A percentile compares a stretch with the other conserved stretches of the same genome.
Conservation (phyloP, 2,113 vertebrate species). For the Hemiscyllium ocellatum region DNA sequence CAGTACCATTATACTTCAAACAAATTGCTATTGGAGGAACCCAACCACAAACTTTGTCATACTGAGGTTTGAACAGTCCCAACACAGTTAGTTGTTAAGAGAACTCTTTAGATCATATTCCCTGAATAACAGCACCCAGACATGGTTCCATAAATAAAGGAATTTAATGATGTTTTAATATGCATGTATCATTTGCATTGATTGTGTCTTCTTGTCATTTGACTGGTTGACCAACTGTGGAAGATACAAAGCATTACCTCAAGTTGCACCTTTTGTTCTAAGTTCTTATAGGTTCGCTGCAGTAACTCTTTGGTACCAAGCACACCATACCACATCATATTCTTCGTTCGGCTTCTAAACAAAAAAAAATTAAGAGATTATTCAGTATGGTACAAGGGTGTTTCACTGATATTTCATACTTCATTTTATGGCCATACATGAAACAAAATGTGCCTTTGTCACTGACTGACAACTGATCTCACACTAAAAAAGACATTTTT, state of each 20-base stretch:
- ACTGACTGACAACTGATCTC: neutral
- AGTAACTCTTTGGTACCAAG: conserved; percentile 90
- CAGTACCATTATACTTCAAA: neutral
- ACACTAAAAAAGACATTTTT: neutral
- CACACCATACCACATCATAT: conserved; percentile 99
- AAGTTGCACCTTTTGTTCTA: conserved; percentile 94
- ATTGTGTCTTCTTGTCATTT: neutral
- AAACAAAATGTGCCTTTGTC: neutral
- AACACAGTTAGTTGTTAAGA: neutral
- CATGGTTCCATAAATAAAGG: neutral
- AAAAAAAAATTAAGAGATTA: conserved; percentile 40
- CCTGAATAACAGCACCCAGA: too few species aligned
- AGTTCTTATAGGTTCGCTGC: conserved; percentile 94
- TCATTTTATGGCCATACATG: neutral
- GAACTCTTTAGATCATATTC: neutral
- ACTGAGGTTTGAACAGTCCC: neutral
- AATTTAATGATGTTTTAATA: neutral
- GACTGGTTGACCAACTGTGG: neutral
- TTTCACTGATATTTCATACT: neutral
- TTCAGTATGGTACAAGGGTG: neutral
- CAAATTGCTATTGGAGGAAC: neutral
- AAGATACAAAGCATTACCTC: conserved; percentile 64
- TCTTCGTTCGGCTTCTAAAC: conserved; percentile 89
- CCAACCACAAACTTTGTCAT: neutral
- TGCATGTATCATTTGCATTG: neutral